phyloP scores from a whole-genome alignment of 2,888 invertebrate species.

The Andrena camellia region DNA sequence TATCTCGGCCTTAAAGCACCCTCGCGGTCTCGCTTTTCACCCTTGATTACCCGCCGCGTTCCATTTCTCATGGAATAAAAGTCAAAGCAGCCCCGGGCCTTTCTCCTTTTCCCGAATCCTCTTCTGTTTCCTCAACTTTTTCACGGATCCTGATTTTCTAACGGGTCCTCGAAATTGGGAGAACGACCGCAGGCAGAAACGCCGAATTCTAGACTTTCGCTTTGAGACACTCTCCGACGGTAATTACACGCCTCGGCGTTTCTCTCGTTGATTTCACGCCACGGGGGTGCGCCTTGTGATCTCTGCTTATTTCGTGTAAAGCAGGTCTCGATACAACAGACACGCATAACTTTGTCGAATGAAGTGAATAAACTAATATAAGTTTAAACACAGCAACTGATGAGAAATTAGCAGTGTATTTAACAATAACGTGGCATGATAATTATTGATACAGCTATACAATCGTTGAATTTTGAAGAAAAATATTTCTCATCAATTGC shows the following conservation, averaged over 20 bases:
- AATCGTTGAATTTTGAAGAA: too few species aligned
- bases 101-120: conserved; percentile 3
- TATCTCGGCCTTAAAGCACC: background rate
- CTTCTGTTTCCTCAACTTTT: background rate
- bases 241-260: conserved; percentile 12
- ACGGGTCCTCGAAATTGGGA: background rate
- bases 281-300: background rate
- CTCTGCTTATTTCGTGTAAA: background rate
- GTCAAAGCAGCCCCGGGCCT: conserved; percentile 6
- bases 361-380: too few species aligned
- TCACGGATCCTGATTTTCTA: background rate
- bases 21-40: background rate
- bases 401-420: too few species aligned
- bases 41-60: background rate
- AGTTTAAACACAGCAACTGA: too few species aligned
- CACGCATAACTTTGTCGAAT: too few species aligned
- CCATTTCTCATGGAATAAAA: background rate
- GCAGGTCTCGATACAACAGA: too few species aligned
- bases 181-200: background rate
- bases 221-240: background rate
- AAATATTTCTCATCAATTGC: too few species aligned
- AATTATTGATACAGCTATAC: too few species aligned
- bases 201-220: background rate
- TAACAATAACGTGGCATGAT: too few species aligned
- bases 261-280: background rate